Conservation (phyloP, 2,888 invertebrate genomes). For the Mythimna albipuncta region DNA sequence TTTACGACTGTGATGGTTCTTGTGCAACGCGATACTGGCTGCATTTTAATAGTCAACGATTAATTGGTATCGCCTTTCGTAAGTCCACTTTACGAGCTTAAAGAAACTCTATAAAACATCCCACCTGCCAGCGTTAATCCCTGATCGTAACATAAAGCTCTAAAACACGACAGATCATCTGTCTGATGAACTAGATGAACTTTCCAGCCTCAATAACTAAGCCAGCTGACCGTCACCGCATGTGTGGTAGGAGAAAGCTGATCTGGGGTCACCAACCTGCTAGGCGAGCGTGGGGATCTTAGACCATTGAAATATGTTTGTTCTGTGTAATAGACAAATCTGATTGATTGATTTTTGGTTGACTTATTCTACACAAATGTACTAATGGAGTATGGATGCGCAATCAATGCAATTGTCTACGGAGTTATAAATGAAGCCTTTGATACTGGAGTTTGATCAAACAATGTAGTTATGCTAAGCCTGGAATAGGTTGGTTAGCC, state of each 20-base stretch:
- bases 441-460: constrained; percentile 12
- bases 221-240: constrained; percentile 39
- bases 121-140: not conserved
- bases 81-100: constrained; percentile 3
- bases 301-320: constrained; percentile 15
- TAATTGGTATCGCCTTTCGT: not conserved
- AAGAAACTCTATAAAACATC: not conserved
- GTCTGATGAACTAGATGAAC: constrained; percentile 44
- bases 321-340: not conserved
- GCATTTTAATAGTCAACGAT: constrained; percentile 12
- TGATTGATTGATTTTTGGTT: constrained; percentile 4
- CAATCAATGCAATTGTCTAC: constrained; percentile 25
- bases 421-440: constrained; percentile 14
- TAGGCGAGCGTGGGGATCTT: constrained; percentile 34
- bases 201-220: constrained; percentile 24
- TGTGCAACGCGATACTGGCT: constrained; percentile 16
- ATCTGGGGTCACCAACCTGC: constrained; percentile 51
- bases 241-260: constrained; percentile 39
- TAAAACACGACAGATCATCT: constrained; percentile 13
- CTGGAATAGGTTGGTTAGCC: constrained; percentile 52
- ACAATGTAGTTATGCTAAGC: constrained; percentile 15
- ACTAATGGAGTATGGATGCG: not conserved
- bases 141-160: not conserved
- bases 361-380: not conserved
- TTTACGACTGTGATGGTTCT: constrained; percentile 14